A percentile compares a stretch with the other conserved stretches of the same genome.
Evolutionary conservation across 2,113 vertebrate genomes (phyloP).

Genomic region (Myanophis thanlyinensis): DNA sequence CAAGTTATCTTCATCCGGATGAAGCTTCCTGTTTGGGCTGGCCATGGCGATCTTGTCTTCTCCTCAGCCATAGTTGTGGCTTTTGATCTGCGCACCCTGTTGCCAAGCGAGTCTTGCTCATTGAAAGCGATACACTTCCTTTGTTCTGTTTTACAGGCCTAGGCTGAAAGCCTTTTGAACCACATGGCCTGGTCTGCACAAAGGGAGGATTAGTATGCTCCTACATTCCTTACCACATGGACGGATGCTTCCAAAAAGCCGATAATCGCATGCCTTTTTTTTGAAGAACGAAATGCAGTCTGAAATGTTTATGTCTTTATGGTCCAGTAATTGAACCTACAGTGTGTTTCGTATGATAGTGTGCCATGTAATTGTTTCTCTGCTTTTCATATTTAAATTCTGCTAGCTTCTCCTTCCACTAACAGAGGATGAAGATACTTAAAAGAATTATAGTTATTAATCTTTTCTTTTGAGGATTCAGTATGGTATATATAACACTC

Average conservation of each 20-base stretch:
- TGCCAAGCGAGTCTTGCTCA: not conserved
- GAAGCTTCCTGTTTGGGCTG: not conserved
- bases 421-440: not conserved
- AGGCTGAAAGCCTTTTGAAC: not conserved
- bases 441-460: not conserved
- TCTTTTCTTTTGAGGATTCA: not conserved
- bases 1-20: not conserved
- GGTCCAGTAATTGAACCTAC: not conserved
- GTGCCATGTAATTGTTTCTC: not conserved
- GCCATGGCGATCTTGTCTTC: not conserved
- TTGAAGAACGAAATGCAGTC: not conserved
- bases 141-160: not conserved
- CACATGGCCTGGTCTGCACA: not conserved
- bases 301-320: not conserved
- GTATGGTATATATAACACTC: not conserved
- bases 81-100: not conserved
- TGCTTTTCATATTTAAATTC: not conserved
- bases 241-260: not conserved
- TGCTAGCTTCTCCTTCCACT: not conserved
- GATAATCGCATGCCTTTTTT: not conserved
- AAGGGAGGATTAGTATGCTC: not conserved
- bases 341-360: not conserved
- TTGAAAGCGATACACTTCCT: not conserved
- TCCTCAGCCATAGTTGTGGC: not conserved
- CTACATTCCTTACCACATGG: not conserved